Conservation (phyloP, 2,888 invertebrate genomes). For the Epicampocera succincta region DNA sequence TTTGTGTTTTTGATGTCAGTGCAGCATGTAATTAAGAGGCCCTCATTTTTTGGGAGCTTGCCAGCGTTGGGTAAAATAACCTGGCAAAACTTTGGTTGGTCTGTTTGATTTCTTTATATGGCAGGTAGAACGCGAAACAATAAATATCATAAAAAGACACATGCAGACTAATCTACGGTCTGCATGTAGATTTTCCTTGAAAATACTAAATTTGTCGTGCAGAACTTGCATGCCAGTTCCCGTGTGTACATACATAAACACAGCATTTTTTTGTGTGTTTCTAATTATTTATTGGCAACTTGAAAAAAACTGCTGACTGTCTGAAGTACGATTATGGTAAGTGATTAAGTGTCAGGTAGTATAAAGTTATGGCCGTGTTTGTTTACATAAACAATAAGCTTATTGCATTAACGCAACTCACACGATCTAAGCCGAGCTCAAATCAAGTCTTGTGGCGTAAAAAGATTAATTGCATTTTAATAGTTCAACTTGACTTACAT, state of each 20-base stretch:
- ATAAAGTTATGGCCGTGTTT: constrained; percentile 44
- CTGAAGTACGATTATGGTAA: constrained; percentile 35
- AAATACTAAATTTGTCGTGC: constrained; percentile 6
- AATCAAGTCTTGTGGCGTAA: constrained; percentile 49
- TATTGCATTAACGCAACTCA: constrained; percentile 37
- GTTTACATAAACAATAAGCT: constrained; percentile 43
- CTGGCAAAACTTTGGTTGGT: constrained; percentile 9
- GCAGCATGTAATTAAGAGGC: constrained; percentile 63
- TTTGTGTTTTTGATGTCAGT: constrained; percentile 10
- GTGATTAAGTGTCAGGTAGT: constrained; percentile 53
- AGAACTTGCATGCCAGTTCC: not conserved
- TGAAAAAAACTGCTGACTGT: constrained; percentile 12
- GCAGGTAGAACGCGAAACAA: not conserved
- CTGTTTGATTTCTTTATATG: constrained; percentile 2
- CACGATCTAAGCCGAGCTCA: constrained; percentile 7
- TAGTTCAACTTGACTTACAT: constrained; percentile 53
- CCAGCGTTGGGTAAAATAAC: constrained; percentile 10
- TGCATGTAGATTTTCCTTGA: constrained; percentile 2
- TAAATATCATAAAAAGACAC: not conserved
- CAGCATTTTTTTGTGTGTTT: not conserved
- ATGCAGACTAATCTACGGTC: too few species aligned
- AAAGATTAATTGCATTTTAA: constrained; percentile 66
- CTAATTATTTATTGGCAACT: constrained; percentile 33
- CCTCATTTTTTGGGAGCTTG: constrained; percentile 51
- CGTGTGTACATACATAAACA: not conserved